phyloP scores from a whole-genome alignment of 2,888 invertebrate genomes.

The Epistrophe eligans region DNA sequence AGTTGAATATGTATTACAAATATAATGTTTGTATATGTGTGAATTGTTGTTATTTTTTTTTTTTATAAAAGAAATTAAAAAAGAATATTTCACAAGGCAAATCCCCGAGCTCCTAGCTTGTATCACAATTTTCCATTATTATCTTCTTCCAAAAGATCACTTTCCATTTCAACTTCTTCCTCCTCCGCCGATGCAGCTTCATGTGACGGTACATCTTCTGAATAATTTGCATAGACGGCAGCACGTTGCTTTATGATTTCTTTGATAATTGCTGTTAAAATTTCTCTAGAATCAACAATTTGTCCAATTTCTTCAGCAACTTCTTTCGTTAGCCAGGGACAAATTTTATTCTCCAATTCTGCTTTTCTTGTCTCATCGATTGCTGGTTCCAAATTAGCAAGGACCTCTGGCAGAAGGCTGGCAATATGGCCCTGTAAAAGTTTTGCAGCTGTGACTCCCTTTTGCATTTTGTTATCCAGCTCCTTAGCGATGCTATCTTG shows the following conservation, averaged over 20 bases:
- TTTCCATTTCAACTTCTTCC: conserved; percentile 45
- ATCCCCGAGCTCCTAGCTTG: conserved; percentile 59
- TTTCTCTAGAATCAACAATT: conserved; percentile 91
- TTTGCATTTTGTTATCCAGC: conserved; percentile 90
- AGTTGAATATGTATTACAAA: conserved; percentile 63
- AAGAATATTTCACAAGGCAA: conserved; percentile 75
- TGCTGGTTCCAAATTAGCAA: conserved; percentile 88
- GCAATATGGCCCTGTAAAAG: conserved; percentile 94
- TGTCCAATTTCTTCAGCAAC: conserved; percentile 92
- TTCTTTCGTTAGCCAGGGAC: conserved; percentile 93
- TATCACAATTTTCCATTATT: conserved; percentile 60
- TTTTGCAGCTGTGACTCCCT: conserved; percentile 92
- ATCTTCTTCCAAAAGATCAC: conserved; percentile 16
- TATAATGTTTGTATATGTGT: conserved; percentile 62
- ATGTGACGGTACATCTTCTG: conserved; percentile 75
- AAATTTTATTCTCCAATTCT: conserved; percentile 88
- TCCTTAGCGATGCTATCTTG: conserved; percentile 88
- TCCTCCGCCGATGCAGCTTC: conserved; percentile 1
- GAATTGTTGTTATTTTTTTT: conserved; percentile 52
- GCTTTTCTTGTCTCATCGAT: conserved; percentile 82
- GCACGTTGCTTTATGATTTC: conserved; percentile 91
- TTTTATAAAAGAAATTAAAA: conserved; percentile 58
- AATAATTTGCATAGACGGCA: conserved; percentile 82
- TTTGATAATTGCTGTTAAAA: conserved; percentile 91
- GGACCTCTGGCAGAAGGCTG: conserved; percentile 92